These are phyloP conservation scores for Hyposmocoma kahamanoa DNA, from an alignment of 1,140 invertebrate species.

Conservation along the genomic window DNA sequence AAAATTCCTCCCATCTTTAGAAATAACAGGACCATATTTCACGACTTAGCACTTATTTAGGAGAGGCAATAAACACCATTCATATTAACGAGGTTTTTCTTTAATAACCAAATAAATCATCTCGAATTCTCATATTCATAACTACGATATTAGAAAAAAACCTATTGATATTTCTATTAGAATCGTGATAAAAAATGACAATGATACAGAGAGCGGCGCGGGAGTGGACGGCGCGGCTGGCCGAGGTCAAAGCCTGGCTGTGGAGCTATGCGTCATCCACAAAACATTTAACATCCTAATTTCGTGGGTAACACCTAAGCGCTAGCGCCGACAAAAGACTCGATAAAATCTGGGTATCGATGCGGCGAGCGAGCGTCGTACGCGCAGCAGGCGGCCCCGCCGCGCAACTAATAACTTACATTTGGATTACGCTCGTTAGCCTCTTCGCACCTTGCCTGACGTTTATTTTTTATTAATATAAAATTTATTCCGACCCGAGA, in stretches of 20 bases:
- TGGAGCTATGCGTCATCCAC: slow-evolving; percentile 60
- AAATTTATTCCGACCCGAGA: slow-evolving; percentile 57
- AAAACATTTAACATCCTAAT: slow-evolving; percentile 69
- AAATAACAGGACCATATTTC: no score
- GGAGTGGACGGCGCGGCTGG: no score
- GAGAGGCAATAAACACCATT: no score
- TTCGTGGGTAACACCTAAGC: slow-evolving; percentile 65
- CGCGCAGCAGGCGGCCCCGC: slow-evolving; percentile 44
- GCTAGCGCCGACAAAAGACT: slow-evolving; percentile 60
- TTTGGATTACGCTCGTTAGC: slow-evolving; percentile 65
- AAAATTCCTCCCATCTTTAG: no score
- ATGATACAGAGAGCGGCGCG: slow-evolving; percentile 12
- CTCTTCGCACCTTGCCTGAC: slow-evolving; percentile 63
- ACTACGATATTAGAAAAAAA: slow-evolving; percentile 19
- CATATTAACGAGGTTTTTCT: no score
- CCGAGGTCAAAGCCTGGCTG: slow-evolving; percentile 34
- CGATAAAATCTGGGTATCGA: slow-evolving; percentile 54
- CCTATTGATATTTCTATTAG: slow-evolving; percentile 63
- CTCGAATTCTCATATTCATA: not conserved
- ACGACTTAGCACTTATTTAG: no score
- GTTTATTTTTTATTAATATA: slow-evolving; percentile 62
- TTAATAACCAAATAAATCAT: slow-evolving; percentile 5
- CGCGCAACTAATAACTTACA: slow-evolving; percentile 61
- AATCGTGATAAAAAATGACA: slow-evolving; percentile 32
- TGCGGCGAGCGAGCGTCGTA: slow-evolving; percentile 16